phyloP scores from a whole-genome alignment of 2,797 vertebrate species.

The Limosa lapponica region DNA sequence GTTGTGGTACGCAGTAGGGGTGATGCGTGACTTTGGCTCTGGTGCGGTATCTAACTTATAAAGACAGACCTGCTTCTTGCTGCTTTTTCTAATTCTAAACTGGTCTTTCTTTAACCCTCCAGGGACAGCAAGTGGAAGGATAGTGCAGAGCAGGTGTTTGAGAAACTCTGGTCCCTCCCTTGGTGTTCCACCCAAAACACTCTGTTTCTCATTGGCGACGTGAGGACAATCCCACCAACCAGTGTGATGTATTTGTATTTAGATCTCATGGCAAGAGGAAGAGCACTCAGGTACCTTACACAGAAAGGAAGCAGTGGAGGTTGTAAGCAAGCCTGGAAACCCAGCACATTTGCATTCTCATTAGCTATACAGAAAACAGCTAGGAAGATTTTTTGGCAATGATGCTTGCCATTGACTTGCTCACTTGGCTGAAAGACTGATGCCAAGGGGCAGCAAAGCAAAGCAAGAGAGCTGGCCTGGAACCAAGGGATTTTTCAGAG shows the following conservation, averaged over 20 bases:
- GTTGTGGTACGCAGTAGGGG: rapidly evolving
- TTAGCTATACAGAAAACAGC: constrained; percentile 16
- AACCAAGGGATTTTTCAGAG: constrained; percentile 58
- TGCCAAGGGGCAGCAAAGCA: constrained; percentile 46
- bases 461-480: constrained; percentile 48
- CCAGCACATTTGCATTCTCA: constrained; percentile 3
- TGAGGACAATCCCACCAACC: background rate
- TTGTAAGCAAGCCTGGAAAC: background rate
- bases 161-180: background rate
- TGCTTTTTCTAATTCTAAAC: background rate
- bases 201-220: rapidly evolving
- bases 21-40: rapidly evolving
- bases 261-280: background rate
- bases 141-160: background rate
- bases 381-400: constrained; percentile 33
- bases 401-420: constrained; percentile 33
- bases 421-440: constrained; percentile 41
- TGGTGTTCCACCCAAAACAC: background rate
- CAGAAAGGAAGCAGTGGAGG: background rate
- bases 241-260: background rate
- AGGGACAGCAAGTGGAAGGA: background rate
- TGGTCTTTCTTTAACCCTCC: background rate
- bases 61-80: background rate
- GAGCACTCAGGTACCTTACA: background rate
- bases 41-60: background rate